Base-by-base conservation (phyloP, 30 jellyfish, hydroid and myxozoan species). In the Cassiopea xamachana region DNA sequence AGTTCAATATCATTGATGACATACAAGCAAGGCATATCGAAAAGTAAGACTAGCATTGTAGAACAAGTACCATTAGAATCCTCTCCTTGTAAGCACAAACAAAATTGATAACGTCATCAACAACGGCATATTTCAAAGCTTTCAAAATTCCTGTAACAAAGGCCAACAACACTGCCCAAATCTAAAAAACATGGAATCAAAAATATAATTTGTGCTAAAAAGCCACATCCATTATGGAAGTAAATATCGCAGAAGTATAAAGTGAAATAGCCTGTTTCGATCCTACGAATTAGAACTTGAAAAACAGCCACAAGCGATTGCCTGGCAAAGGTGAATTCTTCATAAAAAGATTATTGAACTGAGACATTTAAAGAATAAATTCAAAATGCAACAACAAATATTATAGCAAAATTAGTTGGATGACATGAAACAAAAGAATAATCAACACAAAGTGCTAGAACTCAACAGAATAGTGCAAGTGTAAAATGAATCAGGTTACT, bases 51-150 rank as follows among this genome's bases (percentile, higher is more conserved):
- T 3, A 55, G 12, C 12, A 55, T 55, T 6, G 10, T 3, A 55
- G 64, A 55, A 55, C 10, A 6, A 55, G 5, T 87, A 93, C 98
- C 92, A 74, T 92, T 1, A 93, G 50, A 46, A 93, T 69, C 18
- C 67, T 79, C 76, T 84, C 97, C 60, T 83, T 84, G 90, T 82
- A 90, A 3, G 97, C 90, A 51, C 97, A 97, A 70, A 88, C 77
- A 60, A 93, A 93, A 77, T 84, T 88, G 3, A 89, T 50, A 1
- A 97, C 92, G 5, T 61, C 87, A 9, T 83, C 86, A 1, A 93
- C 83, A 48, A 82, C 91, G 1, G 64, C 39, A 70, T 58, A 79
- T 39, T 73, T 75, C 50, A 79, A 70, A 6, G 84, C 51, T 71
- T 75, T 88, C 77, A 93, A 78, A 62, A 88, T 0, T 17, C 71